Conservation (phyloP, 2,113 vertebrate species). For the Lepisosteus oculatus region DNA sequence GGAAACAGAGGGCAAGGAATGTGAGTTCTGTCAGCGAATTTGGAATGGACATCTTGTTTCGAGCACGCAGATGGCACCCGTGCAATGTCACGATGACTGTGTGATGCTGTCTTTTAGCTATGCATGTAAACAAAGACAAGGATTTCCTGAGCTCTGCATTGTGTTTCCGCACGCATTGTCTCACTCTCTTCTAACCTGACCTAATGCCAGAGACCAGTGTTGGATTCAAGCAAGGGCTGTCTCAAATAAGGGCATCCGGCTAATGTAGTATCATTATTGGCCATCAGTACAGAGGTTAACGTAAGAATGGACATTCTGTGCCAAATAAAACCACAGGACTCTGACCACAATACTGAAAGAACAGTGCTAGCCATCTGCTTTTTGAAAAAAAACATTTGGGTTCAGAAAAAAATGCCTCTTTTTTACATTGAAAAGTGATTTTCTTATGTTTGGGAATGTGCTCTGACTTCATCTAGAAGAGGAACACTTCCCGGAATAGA, state of each 20-base stretch:
- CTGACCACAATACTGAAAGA: not conserved
- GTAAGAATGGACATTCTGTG: not conserved
- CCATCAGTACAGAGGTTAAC: not conserved
- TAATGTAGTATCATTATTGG: too few relatives aligned
- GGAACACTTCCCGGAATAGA: not conserved
- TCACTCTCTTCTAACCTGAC: too few relatives aligned
- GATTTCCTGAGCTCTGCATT: not conserved
- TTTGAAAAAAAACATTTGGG: not conserved
- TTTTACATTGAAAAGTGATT: not conserved
- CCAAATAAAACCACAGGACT: constrained; percentile 1
- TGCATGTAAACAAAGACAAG: not conserved
- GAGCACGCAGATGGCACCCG: not conserved
- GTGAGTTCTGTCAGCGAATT: too few relatives aligned
- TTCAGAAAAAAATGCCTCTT: not conserved
- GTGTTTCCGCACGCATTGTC: not conserved
- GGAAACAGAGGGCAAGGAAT: too few relatives aligned
- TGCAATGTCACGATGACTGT: not conserved
- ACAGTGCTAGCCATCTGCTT: too few relatives aligned
- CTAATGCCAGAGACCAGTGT: too few relatives aligned
- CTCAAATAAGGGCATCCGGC: too few relatives aligned
- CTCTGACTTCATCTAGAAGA: constrained; percentile 2
- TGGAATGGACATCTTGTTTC: not conserved
- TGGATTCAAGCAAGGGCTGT: too few relatives aligned
- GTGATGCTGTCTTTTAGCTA: not conserved
- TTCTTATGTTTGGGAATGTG: constrained; percentile 1